A percentile compares a stretch with the other conserved stretches of the same genome.
These are phyloP conservation scores for Nebria brevicollis DNA, from an alignment of 2,888 invertebrate genomes.

Conservation along the genomic window DNA sequence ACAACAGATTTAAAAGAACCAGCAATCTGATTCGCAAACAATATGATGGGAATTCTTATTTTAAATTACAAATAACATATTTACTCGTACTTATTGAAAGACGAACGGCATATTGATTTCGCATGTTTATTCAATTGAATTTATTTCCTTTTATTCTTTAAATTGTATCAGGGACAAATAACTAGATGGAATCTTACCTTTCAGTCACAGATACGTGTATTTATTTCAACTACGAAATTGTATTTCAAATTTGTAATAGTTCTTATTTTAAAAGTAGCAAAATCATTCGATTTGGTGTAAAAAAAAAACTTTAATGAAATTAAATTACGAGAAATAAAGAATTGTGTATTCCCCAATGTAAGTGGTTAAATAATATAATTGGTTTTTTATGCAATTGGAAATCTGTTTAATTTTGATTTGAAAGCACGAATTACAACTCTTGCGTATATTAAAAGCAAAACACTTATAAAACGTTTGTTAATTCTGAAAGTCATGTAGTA, in stretches of 20 bases:
- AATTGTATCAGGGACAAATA: background rate
- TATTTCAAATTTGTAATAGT: too few relatives aligned
- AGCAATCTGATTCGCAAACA: background rate
- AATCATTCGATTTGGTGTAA: too few relatives aligned
- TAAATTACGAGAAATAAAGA: background rate
- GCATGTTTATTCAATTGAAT: background rate
- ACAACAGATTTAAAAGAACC: background rate
- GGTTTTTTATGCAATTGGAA: background rate
- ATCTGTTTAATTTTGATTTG: slow-evolving; percentile 1
- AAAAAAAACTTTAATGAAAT: too few relatives aligned
- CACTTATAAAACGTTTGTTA: slow-evolving; percentile 18
- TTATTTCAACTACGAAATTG: background rate
- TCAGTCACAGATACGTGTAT: background rate
- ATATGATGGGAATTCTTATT: background rate
- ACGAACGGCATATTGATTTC: background rate
- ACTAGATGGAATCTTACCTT: background rate
- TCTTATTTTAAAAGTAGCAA: too few relatives aligned
- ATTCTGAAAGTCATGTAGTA: slow-evolving; percentile 26
- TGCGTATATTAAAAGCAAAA: slow-evolving; percentile 12
- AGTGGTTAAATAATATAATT: background rate
- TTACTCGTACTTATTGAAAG: background rate
- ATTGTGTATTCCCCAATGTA: background rate
- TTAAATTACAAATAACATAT: slow-evolving; percentile 1
- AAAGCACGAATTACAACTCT: slow-evolving; percentile 8
- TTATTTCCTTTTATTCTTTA: background rate